Conservation (phyloP, 2,797 vertebrate genomes). For the Poecilia wingei region DNA sequence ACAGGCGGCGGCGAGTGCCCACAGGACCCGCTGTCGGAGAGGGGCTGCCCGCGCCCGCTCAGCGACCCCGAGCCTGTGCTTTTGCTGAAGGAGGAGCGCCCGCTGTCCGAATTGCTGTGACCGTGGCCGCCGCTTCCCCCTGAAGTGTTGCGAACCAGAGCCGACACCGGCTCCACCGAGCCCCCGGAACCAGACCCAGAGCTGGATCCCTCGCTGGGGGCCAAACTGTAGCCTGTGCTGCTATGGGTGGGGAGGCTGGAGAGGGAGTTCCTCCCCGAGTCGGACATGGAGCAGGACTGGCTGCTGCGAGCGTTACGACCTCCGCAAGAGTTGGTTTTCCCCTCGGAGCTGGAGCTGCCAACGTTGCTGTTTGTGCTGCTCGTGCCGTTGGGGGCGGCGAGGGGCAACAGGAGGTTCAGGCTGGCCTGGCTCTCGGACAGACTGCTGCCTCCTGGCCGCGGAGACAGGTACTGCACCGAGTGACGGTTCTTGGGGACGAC, state of each 20-base stretch:
- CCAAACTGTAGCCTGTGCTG: conserved; percentile 90
- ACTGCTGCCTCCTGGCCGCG: conserved; percentile 80
- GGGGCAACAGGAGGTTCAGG: conserved; percentile 89
- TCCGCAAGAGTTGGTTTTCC: conserved; percentile 85
- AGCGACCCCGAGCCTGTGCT: conserved; percentile 91
- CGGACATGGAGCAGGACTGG: conserved; percentile 92
- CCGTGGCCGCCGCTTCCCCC: conserved; percentile 71
- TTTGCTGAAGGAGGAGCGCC: conserved; percentile 92
- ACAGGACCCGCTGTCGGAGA: conserved; percentile 93
- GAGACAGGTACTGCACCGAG: conserved; percentile 86
- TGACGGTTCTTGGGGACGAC: conserved; percentile 92
- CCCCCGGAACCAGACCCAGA: conserved; percentile 65
- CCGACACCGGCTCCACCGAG: conserved; percentile 73
- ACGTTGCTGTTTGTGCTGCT: conserved; percentile 32
- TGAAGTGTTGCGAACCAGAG: conserved; percentile 57
- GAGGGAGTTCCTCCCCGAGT: conserved; percentile 96
- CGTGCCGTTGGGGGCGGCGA: conserved; percentile 46
- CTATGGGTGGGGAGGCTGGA: conserved; percentile 96
- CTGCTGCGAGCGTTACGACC: conserved; percentile 82
- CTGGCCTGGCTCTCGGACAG: conserved; percentile 94
- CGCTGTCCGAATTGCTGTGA: conserved; percentile 95
- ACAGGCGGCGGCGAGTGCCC: conserved; percentile 85
- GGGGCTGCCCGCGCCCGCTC: conserved; percentile 87
- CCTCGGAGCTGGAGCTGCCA: conserved; percentile 69
- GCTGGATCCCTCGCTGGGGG: conserved; percentile 84